Evolutionary conservation across 2,113 vertebrate genomes (phyloP), one percentile per base, ranked within the genome.

Genomic region (Xyliphius kryptos): DNA sequence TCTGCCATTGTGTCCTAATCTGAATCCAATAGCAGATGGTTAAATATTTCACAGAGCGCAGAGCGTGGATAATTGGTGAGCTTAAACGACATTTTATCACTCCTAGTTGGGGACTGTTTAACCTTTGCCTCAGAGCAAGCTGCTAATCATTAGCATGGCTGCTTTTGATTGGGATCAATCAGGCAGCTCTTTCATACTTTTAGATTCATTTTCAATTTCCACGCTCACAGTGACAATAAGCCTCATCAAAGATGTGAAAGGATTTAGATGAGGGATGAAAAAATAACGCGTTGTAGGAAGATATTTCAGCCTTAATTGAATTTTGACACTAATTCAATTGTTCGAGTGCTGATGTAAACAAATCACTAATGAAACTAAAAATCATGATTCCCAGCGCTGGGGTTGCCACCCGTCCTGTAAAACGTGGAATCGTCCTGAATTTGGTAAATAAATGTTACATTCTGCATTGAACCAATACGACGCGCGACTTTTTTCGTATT

Each of bases 151-250:
- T 71, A 79, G 68, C 72, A 68, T 50, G 70, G 22, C 14, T 67
- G 70, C 73, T 58, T 62, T 68, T 85, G 79, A 83, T 78, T 78
- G 68, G 70, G 74, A 60, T 70, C 82, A 77, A 79, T 72, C 71
- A 71, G 62, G 71, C 56, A 63, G 70, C 59, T 68, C 75, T 70
- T 55, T 81, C 38, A 2, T 79, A 77, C 80, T 85, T 86, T 83
- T 20, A 67, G 61, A 64, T 72, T 32, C 26, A 32, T 32, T 75
- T 72, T 73, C 72, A 72, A 71, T 74, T 83, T 81, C 84, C 83
- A 81, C 76, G 74, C 83, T 86, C 73, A 71, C 41, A 16, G 41
- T 63, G 57, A 74, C 69, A 74, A 32, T 32, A 32, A 32, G 26
- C 26, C 26, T 32, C 26, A 32, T 32, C 26, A 32, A 32, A 32